Evolutionary conservation across 2,888 invertebrate genomes (phyloP).

Genomic region (Heliconius ismenius): DNA sequence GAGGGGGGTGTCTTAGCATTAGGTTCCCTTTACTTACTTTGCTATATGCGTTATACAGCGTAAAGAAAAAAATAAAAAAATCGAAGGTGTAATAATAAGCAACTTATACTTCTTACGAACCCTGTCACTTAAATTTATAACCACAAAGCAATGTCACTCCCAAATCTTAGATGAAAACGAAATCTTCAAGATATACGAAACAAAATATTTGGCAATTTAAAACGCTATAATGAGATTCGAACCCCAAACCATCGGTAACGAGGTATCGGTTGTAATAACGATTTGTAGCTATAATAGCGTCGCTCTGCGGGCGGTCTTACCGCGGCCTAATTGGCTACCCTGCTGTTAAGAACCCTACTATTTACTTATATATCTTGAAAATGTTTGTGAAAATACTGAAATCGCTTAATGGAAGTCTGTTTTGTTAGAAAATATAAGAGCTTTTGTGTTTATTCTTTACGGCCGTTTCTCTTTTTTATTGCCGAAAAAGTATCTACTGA

Average conservation of each 20-base stretch:
- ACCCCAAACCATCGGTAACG: slow-evolving; percentile 37
- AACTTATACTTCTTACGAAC: neutral
- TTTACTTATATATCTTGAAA: slow-evolving; percentile 29
- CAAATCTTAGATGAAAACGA: slow-evolving; percentile 1
- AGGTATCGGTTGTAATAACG: slow-evolving; percentile 45
- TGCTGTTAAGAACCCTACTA: slow-evolving; percentile 45
- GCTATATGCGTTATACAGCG: neutral
- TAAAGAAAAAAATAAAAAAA: no score
- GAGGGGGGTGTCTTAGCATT: no score
- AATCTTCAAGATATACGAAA: slow-evolving; percentile 5
- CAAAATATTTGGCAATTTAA: slow-evolving; percentile 25
- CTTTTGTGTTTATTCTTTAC: neutral
- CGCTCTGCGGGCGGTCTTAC: slow-evolving; percentile 48
- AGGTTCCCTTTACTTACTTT: neutral
- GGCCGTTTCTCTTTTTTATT: no score
- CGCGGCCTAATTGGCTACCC: slow-evolving; percentile 52
- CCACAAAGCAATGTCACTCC: neutral
- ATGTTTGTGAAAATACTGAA: slow-evolving; percentile 14
- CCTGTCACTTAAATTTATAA: neutral
- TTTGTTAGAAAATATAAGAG: slow-evolving; percentile 2
- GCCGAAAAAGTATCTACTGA: neutral
- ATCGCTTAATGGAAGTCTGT: slow-evolving; percentile 7
- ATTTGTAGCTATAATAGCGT: slow-evolving; percentile 51
- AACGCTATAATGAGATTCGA: slow-evolving; percentile 35
- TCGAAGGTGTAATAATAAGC: neutral